A percentile compares a stretch with the other conserved stretches of the same genome.
Conservation (phyloP, 2,888 invertebrate species). For the Criorhina ranunculi region DNA sequence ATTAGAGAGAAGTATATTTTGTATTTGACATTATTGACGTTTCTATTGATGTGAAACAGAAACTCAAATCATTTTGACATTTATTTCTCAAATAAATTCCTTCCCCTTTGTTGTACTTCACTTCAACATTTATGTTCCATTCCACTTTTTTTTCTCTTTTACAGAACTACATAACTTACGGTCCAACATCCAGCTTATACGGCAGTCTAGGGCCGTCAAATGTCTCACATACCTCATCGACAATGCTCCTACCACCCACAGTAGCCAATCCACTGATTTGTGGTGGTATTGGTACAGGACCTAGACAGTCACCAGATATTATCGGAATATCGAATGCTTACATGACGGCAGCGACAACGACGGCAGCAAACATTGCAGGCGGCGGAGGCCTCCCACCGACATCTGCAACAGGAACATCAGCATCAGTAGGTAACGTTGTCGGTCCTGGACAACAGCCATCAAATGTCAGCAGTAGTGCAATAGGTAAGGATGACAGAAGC, state of each 20-base stretch:
- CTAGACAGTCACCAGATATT: constrained; percentile 83
- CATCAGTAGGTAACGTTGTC: constrained; percentile 61
- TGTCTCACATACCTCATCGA: constrained; percentile 80
- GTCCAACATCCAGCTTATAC: constrained; percentile 82
- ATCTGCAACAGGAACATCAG: constrained; percentile 80
- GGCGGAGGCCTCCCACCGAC: constrained; percentile 80
- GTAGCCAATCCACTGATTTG: constrained; percentile 78
- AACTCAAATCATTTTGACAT: background rate
- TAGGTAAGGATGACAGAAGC: constrained; percentile 79
- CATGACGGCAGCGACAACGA: constrained; percentile 71
- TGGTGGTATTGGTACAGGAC: constrained; percentile 77
- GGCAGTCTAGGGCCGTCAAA: constrained; percentile 81
- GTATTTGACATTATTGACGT: too few species aligned
- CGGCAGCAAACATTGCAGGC: constrained; percentile 49
- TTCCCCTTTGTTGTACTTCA: background rate
- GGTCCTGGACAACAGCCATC: constrained; percentile 77
- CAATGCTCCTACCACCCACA: constrained; percentile 79
- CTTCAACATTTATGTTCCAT: background rate
- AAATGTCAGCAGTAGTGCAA: constrained; percentile 76
- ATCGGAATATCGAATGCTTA: constrained; percentile 82
- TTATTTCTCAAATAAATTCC: background rate
- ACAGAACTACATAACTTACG: constrained; percentile 83
- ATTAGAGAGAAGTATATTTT: background rate
- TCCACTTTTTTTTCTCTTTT: constrained; percentile 38
- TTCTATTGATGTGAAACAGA: too few species aligned